phyloP scores from a whole-genome alignment of 2,888 invertebrate species.

The Lacanobia oleracea region DNA sequence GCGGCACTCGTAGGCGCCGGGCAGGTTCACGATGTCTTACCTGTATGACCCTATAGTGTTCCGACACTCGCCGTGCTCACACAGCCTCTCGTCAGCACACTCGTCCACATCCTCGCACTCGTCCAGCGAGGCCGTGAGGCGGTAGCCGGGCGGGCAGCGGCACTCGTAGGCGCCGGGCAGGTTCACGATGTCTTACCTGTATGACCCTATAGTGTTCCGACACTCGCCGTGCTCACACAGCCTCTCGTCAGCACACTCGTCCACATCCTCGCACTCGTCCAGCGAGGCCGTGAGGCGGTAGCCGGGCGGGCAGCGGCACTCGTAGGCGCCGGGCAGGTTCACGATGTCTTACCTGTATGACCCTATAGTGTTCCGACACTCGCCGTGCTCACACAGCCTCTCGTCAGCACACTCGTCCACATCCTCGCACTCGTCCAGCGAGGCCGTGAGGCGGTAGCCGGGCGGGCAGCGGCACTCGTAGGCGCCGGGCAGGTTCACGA shows the following conservation, averaged over 20 bases:
- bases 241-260: constrained; percentile 93
- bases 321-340: constrained; percentile 79
- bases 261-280: constrained; percentile 92
- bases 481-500: constrained; percentile 86
- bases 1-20: no score
- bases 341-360: constrained; percentile 72
- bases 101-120: constrained; percentile 94
- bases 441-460: constrained; percentile 91
- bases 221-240: constrained; percentile 95
- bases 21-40: no score
- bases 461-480: constrained; percentile 83
- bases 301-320: constrained; percentile 89
- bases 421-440: constrained; percentile 92
- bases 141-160: constrained; percentile 92
- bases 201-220: constrained; percentile 90
- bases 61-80: constrained; percentile 94
- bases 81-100: constrained; percentile 93
- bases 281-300: constrained; percentile 91
- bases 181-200: constrained; percentile 86
- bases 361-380: constrained; percentile 93
- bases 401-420: constrained; percentile 94
- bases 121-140: constrained; percentile 89
- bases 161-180: no score
- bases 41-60: constrained; percentile 87
- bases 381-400: constrained; percentile 93